phyloP scores from a whole-genome alignment of 1,140 invertebrate species.

The Drosophila sp. region DNA sequence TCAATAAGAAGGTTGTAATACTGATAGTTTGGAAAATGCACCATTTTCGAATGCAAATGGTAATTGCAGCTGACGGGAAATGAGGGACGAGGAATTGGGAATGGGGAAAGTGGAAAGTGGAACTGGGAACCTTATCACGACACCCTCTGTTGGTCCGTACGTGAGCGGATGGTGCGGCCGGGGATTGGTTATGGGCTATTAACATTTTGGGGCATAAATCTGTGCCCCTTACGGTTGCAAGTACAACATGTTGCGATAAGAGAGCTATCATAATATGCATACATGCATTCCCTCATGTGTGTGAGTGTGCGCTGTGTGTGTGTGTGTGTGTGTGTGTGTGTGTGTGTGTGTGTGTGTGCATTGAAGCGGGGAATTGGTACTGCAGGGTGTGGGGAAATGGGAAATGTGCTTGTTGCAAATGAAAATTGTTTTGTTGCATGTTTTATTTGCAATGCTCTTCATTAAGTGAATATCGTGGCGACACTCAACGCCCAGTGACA shows the following conservation, averaged over 20 bases:
- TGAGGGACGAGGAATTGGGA: background rate
- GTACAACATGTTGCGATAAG: constrained; percentile 26
- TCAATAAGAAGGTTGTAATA: constrained; percentile 45
- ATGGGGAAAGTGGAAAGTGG: background rate
- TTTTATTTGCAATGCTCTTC: constrained; percentile 37
- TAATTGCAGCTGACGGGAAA: constrained; percentile 37
- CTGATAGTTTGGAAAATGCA: constrained; percentile 30
- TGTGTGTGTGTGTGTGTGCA: constrained; percentile 13
- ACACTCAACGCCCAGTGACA: constrained; percentile 9
- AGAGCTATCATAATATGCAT: constrained; percentile 1
- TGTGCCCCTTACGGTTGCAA: constrained; percentile 48
- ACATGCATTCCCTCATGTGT: no score
- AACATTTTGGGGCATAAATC: constrained; percentile 78
- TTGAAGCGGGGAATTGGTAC: constrained; percentile 21
- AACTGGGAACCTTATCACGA: constrained; percentile 46
- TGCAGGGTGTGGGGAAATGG: background rate
- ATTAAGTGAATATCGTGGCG: constrained; percentile 39
- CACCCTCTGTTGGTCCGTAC: constrained; percentile 24
- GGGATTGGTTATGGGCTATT: constrained; percentile 77
- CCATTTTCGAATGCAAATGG: constrained; percentile 11
- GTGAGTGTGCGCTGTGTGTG: no score
- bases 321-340: background rate
- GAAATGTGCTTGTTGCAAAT: constrained; percentile 44
- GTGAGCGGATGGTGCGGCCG: constrained; percentile 50
- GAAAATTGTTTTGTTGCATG: constrained; percentile 37